Percentiles rank a stretch among this genome's conserved stretches.
Evolutionary conservation across 1,140 invertebrate genomes (phyloP).

Genomic region (Eurosta solidaginis): DNA sequence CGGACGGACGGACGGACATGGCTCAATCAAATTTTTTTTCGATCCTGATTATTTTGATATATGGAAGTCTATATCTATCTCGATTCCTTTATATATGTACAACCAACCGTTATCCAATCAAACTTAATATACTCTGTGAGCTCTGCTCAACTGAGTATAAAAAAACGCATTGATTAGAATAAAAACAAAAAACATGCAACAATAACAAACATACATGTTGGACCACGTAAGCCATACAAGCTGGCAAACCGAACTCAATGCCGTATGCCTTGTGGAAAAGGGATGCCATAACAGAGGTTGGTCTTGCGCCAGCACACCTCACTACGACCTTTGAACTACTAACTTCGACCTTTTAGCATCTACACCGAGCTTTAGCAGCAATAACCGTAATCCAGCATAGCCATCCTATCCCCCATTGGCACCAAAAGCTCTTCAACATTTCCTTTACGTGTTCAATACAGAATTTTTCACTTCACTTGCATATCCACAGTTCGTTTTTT

Average conservation of each 20-base stretch:
- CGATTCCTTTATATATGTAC: too few relatives aligned
- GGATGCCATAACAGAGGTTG: constrained; percentile 24
- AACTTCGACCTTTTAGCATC: too few relatives aligned
- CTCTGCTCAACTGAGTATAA: too few relatives aligned
- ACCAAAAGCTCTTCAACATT: constrained; percentile 10
- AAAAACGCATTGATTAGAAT: neutral
- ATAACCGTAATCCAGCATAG: neutral
- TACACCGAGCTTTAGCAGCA: neutral
- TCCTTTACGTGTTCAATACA: constrained; percentile 8
- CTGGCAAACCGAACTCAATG: constrained; percentile 24
- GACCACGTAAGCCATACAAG: constrained; percentile 1
- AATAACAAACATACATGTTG: neutral
- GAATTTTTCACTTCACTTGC: neutral
- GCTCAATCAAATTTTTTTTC: too few relatives aligned
- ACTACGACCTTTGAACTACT: too few relatives aligned
- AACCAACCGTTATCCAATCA: too few relatives aligned
- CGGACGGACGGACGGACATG: too few relatives aligned
- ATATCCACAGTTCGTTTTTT: neutral
- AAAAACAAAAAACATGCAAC: neutral
- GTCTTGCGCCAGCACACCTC: neutral
- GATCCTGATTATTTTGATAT: too few relatives aligned
- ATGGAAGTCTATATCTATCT: too few relatives aligned
- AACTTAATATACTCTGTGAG: too few relatives aligned
- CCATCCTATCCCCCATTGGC: neutral
- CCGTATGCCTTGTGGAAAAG: constrained; percentile 6